Percentiles rank a stretch among this genome's conserved stretches.
phyloP scores from a whole-genome alignment of 2,888 invertebrate species.

The Conchocele bisecta region DNA sequence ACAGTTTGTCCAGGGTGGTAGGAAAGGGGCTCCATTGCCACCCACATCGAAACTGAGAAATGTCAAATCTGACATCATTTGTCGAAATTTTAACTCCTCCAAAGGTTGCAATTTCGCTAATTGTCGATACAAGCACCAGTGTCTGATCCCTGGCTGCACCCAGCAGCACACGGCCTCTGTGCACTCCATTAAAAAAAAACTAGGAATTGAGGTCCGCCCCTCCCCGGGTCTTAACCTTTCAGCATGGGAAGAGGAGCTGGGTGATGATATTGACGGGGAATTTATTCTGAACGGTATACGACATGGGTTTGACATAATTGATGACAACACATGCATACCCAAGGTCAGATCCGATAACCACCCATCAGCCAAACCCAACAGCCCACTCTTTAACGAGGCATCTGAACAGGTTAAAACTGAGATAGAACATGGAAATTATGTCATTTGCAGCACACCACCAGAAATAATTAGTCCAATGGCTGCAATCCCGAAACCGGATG shows the following conservation, averaged over 20 bases:
- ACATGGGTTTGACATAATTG: slow-evolving; percentile 12
- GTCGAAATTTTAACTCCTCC: slow-evolving; percentile 1
- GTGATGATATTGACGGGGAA: slow-evolving; percentile 12
- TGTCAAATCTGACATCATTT: too few species aligned
- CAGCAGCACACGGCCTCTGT: slow-evolving; percentile 7
- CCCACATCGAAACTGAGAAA: neutral
- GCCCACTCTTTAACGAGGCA: slow-evolving; percentile 4
- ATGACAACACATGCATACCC: neutral
- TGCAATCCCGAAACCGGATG: slow-evolving; percentile 16
- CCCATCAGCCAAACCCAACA: slow-evolving; percentile 5
- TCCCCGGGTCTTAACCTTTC: neutral
- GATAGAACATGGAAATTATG: slow-evolving; percentile 1
- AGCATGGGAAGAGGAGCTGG: slow-evolving; percentile 6
- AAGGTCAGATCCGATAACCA: neutral
- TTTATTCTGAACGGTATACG: slow-evolving; percentile 6
- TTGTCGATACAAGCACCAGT: slow-evolving; percentile 17
- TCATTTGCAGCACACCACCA: neutral
- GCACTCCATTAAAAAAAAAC: slow-evolving; percentile 12
- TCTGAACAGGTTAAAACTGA: neutral
- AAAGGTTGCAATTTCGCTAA: slow-evolving; percentile 4
- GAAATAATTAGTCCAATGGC: slow-evolving; percentile 17
- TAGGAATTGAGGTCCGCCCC: slow-evolving; percentile 7
- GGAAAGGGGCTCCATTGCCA: too few species aligned
- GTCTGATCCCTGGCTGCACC: slow-evolving; percentile 9
- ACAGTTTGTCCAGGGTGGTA: too few species aligned